Evolutionary conservation across 2,113 vertebrate species (phyloP).

Genomic region (Felis chaus): DNA sequence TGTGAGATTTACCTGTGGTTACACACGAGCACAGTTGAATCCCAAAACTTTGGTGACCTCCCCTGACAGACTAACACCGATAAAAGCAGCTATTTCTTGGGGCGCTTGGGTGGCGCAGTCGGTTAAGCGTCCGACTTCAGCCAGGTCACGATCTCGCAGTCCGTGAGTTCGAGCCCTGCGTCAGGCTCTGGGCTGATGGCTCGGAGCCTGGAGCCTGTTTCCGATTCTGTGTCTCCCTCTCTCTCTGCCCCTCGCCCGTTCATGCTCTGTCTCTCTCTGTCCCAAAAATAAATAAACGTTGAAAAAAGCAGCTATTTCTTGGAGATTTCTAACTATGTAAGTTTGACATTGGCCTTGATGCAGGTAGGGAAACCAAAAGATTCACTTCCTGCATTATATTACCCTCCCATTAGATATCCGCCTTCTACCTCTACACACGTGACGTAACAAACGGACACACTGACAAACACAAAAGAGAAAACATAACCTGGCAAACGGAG

Average conservation of each 20-base stretch:
- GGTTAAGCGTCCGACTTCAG: too few species aligned
- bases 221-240: too few species aligned
- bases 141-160: too few species aligned
- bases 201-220: too few species aligned
- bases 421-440: background rate
- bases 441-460: background rate
- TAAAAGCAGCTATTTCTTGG: background rate
- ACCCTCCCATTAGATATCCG: constrained; percentile 16
- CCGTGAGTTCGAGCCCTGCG: too few species aligned
- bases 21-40: background rate
- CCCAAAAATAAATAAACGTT: too few species aligned
- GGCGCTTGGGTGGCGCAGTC: too few species aligned
- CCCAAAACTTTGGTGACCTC: background rate
- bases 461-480: constrained; percentile 29
- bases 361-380: constrained; percentile 10
- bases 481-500: background rate
- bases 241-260: too few species aligned
- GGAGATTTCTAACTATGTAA: background rate
- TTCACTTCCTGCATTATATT: background rate
- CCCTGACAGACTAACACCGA: background rate
- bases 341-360: background rate
- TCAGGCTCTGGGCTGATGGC: too few species aligned
- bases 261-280: too few species aligned
- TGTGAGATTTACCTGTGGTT: too few species aligned
- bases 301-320: background rate